Evolutionary conservation across 2,888 invertebrate species (phyloP).

Genomic region (Lasioglossum calceatum): DNA sequence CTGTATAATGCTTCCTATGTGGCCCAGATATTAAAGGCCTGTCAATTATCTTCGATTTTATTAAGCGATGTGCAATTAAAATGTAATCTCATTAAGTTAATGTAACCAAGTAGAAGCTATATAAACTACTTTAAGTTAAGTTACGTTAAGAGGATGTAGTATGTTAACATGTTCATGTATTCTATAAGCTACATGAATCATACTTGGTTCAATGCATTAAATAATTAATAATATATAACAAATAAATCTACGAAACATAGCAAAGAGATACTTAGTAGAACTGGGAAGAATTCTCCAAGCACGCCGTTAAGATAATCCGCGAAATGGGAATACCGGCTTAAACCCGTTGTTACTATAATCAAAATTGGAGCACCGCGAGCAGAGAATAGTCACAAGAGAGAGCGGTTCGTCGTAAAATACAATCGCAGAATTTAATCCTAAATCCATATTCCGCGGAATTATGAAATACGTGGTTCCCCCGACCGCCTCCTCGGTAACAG

Average conservation of each 20-base stretch:
- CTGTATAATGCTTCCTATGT: too few species aligned
- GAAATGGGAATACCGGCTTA: not conserved
- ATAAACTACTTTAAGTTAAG: too few species aligned
- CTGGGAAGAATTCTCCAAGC: not conserved
- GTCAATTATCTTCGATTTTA: too few species aligned
- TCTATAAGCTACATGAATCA: too few species aligned
- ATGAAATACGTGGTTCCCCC: not conserved
- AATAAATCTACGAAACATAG: not conserved
- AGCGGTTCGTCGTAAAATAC: not conserved
- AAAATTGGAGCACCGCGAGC: not conserved
- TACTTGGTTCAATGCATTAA: too few species aligned
- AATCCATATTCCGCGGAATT: conserved; percentile 12
- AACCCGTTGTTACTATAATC: not conserved
- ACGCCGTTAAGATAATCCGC: not conserved
- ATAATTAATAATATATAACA: too few species aligned
- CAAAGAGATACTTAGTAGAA: not conserved
- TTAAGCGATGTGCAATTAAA: too few species aligned
- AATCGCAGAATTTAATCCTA: conserved; percentile 2
- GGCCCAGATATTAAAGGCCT: too few species aligned
- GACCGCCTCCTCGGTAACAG: not conserved
- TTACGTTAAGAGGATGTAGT: too few species aligned
- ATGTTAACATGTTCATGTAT: too few species aligned
- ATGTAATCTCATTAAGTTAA: too few species aligned
- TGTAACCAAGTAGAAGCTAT: too few species aligned
- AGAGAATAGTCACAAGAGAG: not conserved